Evolutionary conservation across 2,797 vertebrate genomes (phyloP), one percentile per base, ranked within the genome.

Genomic region (Enteromius unitaeniatus): DNA sequence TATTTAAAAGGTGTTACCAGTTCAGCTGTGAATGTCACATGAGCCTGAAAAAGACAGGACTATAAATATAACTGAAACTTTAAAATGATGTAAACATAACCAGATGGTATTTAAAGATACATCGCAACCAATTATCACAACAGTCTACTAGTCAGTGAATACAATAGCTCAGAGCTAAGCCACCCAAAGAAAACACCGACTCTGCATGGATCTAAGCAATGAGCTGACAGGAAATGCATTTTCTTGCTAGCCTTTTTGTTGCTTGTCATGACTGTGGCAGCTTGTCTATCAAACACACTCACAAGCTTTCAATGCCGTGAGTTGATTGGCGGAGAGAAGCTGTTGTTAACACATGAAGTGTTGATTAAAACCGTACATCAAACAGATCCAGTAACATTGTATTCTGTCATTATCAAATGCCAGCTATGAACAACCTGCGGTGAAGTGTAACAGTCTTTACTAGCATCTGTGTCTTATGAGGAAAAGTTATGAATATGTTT

Each of bases 341-440:
- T 82, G 79, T 72, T 60, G 51, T 6, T 72, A 72, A 64, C 80
- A 82, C 45, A 72, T 74, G 8, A 28, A 14, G 10, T 37, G 31
- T 82, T 74, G 69, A 65, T 65, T 82, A 64, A 62, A 78, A 62
- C 37, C 26, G 45, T 77, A 45, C 53, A 45, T 62, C 23, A 47
- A 58, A 28, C 75, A 47, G 23, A 78, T 78, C 40, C 23, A 64
- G 40, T 64, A 31, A 78, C 37, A 6, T 5, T 19, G n/a, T 42
- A 37, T 42, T 60, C 37, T 45, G 14, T 76, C 31, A 26, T 40
- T 58, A 60, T 58, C 7, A n/a, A 76, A 58, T 58, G 31, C 14
- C 7, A 17, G 6, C 37, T 76, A 17, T 58, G 6, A 58, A 55
- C 15, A 76, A 55, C 21, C 21, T 23, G 31, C 6, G 23, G 21